These are phyloP conservation scores for Geococcyx californianus DNA, from an alignment of 2,113 vertebrate genomes.

Conservation along the genomic window DNA sequence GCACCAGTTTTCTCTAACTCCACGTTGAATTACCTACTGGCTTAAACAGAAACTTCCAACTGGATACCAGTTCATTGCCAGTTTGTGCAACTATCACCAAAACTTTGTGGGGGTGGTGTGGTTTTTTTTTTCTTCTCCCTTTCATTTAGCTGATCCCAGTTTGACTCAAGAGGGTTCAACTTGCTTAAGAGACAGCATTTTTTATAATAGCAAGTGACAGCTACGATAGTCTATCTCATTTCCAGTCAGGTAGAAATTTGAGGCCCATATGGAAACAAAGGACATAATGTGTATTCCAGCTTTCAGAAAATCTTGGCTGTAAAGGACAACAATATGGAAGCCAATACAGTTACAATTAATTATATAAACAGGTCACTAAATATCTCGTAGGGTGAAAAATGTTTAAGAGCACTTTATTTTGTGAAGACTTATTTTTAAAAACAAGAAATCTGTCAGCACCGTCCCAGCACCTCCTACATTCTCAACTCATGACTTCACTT, in stretches of 20 bases:
- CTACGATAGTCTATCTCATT: neutral
- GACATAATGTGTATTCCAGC: neutral
- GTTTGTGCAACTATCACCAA: neutral
- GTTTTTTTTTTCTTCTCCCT: too few relatives aligned
- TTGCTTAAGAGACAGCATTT: neutral
- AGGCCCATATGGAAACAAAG: neutral
- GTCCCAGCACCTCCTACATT: slow-evolving; percentile 49
- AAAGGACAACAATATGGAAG: neutral
- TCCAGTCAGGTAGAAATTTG: neutral
- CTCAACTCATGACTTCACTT: slow-evolving; percentile 11
- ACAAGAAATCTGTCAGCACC: slow-evolving; percentile 14
- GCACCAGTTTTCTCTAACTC: neutral
- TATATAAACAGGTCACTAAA: slow-evolving; percentile 6
- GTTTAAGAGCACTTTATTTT: slow-evolving; percentile 79
- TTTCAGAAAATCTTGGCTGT: neutral
- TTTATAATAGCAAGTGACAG: neutral
- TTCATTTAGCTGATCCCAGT: neutral
- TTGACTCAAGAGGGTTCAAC: neutral
- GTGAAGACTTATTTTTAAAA: slow-evolving; percentile 43
- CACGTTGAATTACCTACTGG: rapidly evolving
- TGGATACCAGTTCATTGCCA: neutral
- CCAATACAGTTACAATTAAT: slow-evolving; percentile 8
- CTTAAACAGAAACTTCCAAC: neutral
- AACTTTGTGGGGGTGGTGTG: neutral
- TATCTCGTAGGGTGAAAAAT: slow-evolving; percentile 35